Evolutionary conservation across 2,113 vertebrate genomes (phyloP), one percentile per base, ranked within the genome.

Genomic region (Protomyctophum bolini): DNA sequence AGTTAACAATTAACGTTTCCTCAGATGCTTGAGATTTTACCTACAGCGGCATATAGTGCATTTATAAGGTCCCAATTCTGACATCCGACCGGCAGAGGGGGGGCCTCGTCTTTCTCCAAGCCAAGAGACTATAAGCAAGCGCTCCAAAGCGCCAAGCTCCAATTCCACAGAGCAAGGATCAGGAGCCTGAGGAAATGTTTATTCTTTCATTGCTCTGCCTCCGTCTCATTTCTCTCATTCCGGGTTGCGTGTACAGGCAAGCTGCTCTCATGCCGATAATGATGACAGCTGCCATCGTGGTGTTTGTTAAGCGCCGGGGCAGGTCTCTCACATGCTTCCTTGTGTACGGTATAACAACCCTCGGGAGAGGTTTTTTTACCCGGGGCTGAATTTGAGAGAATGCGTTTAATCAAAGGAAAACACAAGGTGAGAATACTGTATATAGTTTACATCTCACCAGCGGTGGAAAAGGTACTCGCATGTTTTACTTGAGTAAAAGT

Each of bases 381-480:
- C 33, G 1, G 33, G 33, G 33, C 33, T 41, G 33, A 41, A 41
- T 41, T 66, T 3, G 33, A 75, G 52, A 50, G 61, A 41, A 73
- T 62, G 73, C 57, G 29, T 66, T 75, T 41, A 41, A 75, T 75
- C 66, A 21, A 49, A 63, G 45, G 54, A 57, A 72, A 73, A 77
- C 67, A 68, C 48, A 28, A 7, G n/a, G 3, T 33, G 49, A 77
- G 41, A 48, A 76, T 52, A 54, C 10, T 60, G 51, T 41, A 0
- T 41, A 0, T 10, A 10, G 58, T 59, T 76, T 66, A 46, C 4
- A 66, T 70, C 69, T 67, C 2, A 21, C 21, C 21, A 21, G 21
- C 2, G 21, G 21, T 21, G 21, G 21, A 21, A 21, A 21, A 21
- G 21, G 21, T 21, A 21, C 21, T 21, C 21, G 21, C 21, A 21